Base-by-base conservation (phyloP, 2,888 invertebrate genomes). In the Drosophila fungiperda region DNA sequence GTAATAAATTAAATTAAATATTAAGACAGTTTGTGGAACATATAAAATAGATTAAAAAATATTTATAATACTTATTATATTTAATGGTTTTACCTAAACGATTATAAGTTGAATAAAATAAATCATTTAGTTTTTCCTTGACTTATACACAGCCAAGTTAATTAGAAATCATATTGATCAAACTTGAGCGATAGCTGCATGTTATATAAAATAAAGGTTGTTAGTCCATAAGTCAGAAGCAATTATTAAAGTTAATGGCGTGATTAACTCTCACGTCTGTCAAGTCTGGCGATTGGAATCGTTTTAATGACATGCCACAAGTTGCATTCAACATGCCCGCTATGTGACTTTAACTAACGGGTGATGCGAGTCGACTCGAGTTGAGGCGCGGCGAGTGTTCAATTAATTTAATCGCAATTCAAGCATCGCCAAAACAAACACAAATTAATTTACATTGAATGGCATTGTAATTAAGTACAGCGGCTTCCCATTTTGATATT, bases 381-480 rank as follows among this genome's bases (percentile, higher is more conserved):
- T 3, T 23, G 54, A 26, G 6, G 29, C 38, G 26, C 26, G 32
- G 2, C 52, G 33, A 48, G 58, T 63, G 65, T 61, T 85, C 77
- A 89, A 87, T 86, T 86, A 83, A 83, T 67, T 81, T 87, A 81
- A 83, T 82, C 79, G 68, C 78, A 69, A 69, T 63, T 76, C 73
- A 50, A 74, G 86, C 71, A 70, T 60, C 35, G 57, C 80, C 70
- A 62, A 78, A 75, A 75, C 77, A 78, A 50, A 79, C 48, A 52
- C 45, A 75, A 68, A 80, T 78, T 87, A 80, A 85, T 86, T 89
- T 81, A 76, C 87, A 83, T 89, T 82, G 66, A 89, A 87, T 81
- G 75, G 71, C 53, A 50, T 40, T 55, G 87, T 82, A 86, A 89
- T 86, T 86, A 84, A 67, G 68, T 67, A 70, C 68, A 62, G 70